These are phyloP conservation scores for Cyanocitta stelleri DNA, from an alignment of 2,113 vertebrate genomes.

Conservation along the genomic window DNA sequence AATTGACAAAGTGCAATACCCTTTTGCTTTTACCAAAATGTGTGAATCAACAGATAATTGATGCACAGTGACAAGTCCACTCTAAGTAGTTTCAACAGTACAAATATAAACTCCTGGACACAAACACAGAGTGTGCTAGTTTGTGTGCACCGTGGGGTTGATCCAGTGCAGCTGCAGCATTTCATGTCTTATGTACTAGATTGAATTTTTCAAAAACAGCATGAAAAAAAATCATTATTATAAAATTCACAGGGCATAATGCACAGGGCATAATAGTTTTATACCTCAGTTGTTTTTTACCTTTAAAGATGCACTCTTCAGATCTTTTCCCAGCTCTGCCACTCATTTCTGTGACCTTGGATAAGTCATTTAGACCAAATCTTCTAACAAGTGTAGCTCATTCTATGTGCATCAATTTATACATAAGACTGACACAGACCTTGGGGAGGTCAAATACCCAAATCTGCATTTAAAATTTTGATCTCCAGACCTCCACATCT, in stretches of 20 bases:
- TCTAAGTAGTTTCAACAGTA: not conserved
- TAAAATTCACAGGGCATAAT: not conserved
- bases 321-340: not conserved
- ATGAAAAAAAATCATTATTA: not conserved
- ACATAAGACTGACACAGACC: not conserved
- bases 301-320: not conserved
- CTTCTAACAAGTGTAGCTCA: not conserved
- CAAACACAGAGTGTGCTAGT: not conserved
- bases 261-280: not conserved
- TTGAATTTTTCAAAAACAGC: not conserved
- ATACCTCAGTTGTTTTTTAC: not conserved
- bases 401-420: not conserved
- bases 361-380: not conserved
- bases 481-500: not conserved
- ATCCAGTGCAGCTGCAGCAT: not conserved
- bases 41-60: not conserved
- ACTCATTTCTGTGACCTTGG: not conserved
- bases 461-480: constrained; percentile 18
- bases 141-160: not conserved
- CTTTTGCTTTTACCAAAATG: not conserved
- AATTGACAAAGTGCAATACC: not conserved
- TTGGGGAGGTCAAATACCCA: not conserved
- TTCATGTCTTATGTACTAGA: not conserved
- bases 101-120: not conserved
- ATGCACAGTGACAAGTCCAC: not conserved